phyloP scores from a whole-genome alignment of 2,888 invertebrate genomes.

The Octonoba sinensis region DNA sequence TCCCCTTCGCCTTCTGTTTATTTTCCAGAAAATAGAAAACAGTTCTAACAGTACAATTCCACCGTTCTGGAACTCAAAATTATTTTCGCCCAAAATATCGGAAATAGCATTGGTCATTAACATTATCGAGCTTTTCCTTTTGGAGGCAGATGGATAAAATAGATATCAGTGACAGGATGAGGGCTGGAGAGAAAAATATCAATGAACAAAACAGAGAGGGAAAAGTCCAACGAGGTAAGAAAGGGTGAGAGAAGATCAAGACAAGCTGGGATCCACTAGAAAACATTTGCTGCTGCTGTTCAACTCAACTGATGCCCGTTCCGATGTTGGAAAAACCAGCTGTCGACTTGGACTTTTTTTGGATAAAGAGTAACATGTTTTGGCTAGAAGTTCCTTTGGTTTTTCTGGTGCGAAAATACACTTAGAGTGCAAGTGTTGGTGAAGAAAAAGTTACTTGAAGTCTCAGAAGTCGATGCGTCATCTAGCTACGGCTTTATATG shows the following conservation, averaged over 20 bases:
- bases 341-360: slow-evolving; percentile 48
- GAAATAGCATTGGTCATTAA: slow-evolving; percentile 45
- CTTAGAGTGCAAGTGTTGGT: no score
- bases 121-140: slow-evolving; percentile 48
- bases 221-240: slow-evolving; percentile 30
- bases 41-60: not conserved
- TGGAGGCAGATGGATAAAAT: slow-evolving; percentile 46
- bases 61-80: slow-evolving; percentile 19
- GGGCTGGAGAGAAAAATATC: slow-evolving; percentile 30
- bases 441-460: no score
- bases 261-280: slow-evolving; percentile 42
- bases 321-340: slow-evolving; percentile 46
- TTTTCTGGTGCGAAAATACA: slow-evolving; percentile 4
- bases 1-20: no score
- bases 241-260: slow-evolving; percentile 35
- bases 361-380: slow-evolving; percentile 48
- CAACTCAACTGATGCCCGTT: slow-evolving; percentile 37
- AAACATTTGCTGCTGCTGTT: slow-evolving; percentile 42
- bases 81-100: slow-evolving; percentile 43
- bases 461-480: no score
- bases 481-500: no score
- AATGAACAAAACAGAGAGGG: slow-evolving; percentile 44
- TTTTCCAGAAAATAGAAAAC: no score
- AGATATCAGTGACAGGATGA: slow-evolving; percentile 42
- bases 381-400: slow-evolving; percentile 33